Evolutionary conservation across 2,797 vertebrate genomes (phyloP).

Genomic region (Oreochromis grahami): DNA sequence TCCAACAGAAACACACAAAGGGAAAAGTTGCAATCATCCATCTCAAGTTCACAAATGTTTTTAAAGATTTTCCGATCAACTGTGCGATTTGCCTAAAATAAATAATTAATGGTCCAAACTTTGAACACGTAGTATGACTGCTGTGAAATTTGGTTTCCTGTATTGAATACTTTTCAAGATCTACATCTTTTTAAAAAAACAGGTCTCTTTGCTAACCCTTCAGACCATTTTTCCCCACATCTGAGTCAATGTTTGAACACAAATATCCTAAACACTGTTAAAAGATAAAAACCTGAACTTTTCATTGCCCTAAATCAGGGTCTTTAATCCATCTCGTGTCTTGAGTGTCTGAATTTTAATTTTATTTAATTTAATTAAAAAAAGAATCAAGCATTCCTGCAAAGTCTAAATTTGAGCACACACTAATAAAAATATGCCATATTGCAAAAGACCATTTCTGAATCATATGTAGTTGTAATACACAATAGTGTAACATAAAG

Average conservation of each 20-base stretch:
- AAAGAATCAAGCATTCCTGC: neutral
- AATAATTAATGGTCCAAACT: neutral
- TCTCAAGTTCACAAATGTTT: neutral
- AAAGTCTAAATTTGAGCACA: neutral
- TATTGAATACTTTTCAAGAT: neutral
- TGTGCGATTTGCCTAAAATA: neutral
- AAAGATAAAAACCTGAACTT: neutral
- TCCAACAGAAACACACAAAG: neutral
- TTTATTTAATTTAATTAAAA: neutral
- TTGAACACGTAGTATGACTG: neutral
- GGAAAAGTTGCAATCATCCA: neutral
- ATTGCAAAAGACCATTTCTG: neutral
- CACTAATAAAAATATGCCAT: neutral
- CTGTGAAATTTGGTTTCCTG: neutral
- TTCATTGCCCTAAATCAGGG: neutral
- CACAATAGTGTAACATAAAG: neutral
- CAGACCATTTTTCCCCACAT: neutral
- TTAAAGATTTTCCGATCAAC: neutral
- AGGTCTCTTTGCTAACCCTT: fast-evolving
- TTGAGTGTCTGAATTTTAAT: neutral
- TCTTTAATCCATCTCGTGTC: neutral
- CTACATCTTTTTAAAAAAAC: fast-evolving
- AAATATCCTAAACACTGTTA: neutral
- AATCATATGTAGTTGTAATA: neutral
- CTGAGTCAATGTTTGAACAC: neutral